These are phyloP conservation scores for Irena cyanogastra DNA, from an alignment of 2,113 vertebrate genomes.

Conservation along the genomic window DNA sequence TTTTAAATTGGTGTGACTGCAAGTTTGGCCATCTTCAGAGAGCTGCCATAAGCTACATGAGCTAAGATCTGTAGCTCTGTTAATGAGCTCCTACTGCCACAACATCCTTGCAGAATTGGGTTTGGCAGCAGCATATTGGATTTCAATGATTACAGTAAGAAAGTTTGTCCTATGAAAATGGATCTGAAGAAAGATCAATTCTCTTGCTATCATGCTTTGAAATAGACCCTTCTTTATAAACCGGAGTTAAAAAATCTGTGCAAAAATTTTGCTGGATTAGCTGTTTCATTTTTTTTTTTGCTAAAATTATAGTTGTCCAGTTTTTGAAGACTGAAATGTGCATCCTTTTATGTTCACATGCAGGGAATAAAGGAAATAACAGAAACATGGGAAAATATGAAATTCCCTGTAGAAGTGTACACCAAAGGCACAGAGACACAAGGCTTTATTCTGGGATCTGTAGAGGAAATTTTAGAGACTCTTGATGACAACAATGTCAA, in stretches of 20 bases:
- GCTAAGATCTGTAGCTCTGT: background rate
- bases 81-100: background rate
- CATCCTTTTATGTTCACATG: background rate
- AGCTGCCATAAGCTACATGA: background rate
- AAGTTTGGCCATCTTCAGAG: background rate
- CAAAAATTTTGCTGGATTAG: background rate
- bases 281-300: background rate
- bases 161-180: background rate
- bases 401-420: conserved; percentile 82
- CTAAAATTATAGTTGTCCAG: background rate
- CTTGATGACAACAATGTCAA: conserved; percentile 90
- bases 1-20: background rate
- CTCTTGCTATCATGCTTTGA: background rate
- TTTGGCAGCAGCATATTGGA: background rate
- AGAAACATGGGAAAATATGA: conserved; percentile 90
- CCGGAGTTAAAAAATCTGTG: background rate
- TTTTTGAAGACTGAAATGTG: background rate
- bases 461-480: conserved; percentile 86
- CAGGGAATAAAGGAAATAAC: conserved; percentile 90
- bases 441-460: conserved; percentile 82
- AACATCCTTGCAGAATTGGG: background rate
- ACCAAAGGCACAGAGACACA: conserved; percentile 86
- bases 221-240: background rate
- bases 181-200: background rate
- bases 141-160: background rate